Conservation (phyloP, 2,797 vertebrate genomes). For the Diplodus sargus region DNA sequence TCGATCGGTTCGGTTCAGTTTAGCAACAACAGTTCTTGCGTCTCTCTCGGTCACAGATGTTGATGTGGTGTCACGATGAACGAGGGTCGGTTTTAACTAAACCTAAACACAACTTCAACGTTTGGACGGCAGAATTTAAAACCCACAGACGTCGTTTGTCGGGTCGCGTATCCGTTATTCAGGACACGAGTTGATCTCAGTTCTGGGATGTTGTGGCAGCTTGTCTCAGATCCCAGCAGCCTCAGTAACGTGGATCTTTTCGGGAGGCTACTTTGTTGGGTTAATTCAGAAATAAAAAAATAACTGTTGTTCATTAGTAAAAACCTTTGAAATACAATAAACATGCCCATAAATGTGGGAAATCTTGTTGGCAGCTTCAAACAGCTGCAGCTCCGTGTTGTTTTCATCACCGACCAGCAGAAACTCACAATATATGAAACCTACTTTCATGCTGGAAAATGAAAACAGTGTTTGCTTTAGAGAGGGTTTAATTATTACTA, state of each 20-base stretch:
- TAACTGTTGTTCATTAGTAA: constrained; percentile 7
- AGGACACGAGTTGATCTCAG: no score
- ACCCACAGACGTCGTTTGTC: no score
- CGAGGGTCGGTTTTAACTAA: no score
- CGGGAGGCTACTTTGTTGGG: not conserved
- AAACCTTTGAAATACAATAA: not conserved
- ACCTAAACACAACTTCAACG: no score
- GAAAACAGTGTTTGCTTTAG: constrained; percentile 49
- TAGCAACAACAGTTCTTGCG: no score
- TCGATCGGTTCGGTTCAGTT: no score
- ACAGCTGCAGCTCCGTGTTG: not conserved
- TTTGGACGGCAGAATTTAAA: no score
- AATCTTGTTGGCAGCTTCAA: not conserved
- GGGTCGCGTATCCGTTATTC: no score
- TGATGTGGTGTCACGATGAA: no score
- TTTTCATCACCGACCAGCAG: constrained; percentile 22
- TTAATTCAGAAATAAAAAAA: not conserved
- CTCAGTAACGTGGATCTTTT: not conserved
- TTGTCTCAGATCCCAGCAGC: not conserved
- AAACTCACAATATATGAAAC: constrained; percentile 21
- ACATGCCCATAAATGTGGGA: constrained; percentile 3
- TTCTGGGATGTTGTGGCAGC: not conserved
- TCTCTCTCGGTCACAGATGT: no score
- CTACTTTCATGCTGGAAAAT: constrained; percentile 34
- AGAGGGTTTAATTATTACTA: constrained; percentile 66